Conservation (phyloP, 2,888 invertebrate genomes). For the Pristionchus mayeri region DNA sequence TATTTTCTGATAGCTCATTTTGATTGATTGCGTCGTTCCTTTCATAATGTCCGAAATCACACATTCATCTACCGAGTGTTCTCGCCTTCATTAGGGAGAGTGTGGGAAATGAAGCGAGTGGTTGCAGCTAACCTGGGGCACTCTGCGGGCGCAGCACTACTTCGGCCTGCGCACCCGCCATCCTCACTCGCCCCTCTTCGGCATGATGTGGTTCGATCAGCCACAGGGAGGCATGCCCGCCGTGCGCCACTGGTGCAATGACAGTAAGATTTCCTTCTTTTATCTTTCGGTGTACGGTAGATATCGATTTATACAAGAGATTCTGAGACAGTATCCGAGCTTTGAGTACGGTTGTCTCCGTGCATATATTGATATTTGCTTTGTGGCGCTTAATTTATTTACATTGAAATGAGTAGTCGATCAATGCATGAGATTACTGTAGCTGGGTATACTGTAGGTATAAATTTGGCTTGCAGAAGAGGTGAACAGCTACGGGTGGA, state of each 20-base stretch:
- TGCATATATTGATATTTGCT: not conserved
- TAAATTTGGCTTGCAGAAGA: constrained; percentile 81
- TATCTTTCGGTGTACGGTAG: not conserved
- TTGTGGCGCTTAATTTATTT: not conserved
- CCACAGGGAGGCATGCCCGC: constrained; percentile 56
- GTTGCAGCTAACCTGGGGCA: constrained; percentile 85
- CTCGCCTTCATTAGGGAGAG: no score
- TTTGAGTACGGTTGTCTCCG: not conserved
- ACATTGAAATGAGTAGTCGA: not conserved
- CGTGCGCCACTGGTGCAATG: constrained; percentile 90
- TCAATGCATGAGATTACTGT: constrained; percentile 5
- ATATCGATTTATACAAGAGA: not conserved
- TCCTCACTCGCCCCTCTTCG: constrained; percentile 90
- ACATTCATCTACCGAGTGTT: no score
- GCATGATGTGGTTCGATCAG: constrained; percentile 95
- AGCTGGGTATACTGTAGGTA: not conserved
- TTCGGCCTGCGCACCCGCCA: constrained; percentile 92
- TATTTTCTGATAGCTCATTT: no score
- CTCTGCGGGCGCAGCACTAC: constrained; percentile 90
- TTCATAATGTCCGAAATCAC: no score
- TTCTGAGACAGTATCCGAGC: not conserved
- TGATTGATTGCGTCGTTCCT: no score
- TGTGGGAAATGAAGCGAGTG: no score
- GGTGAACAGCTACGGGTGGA: constrained; percentile 89
- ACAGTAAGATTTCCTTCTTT: constrained; percentile 78